These are phyloP conservation scores for Apodemus speciosus DNA, from an alignment of 2,113 vertebrate genomes.

Conservation along the genomic window DNA sequence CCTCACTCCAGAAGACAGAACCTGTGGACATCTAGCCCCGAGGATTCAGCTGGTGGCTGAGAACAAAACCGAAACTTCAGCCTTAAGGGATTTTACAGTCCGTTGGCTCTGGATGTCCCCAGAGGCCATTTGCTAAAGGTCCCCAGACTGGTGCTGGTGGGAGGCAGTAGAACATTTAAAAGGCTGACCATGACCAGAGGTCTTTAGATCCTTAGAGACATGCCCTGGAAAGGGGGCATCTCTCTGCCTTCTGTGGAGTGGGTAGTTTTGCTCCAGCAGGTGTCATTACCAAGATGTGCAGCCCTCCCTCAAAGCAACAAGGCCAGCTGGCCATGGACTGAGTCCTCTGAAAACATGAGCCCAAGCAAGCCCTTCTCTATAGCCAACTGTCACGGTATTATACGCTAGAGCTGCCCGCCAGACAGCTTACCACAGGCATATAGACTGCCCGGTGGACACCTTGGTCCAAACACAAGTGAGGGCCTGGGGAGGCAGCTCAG, in stretches of 20 bases:
- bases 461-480: not conserved
- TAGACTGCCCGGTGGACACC: not conserved
- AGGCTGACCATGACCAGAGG: not conserved
- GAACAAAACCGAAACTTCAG: not conserved
- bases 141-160: not conserved
- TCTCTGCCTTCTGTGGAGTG: not conserved
- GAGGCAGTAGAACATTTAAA: not conserved
- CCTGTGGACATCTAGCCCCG: rapidly evolving
- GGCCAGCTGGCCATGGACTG: not conserved
- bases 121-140: not conserved
- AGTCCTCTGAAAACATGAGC: not conserved
- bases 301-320: not conserved
- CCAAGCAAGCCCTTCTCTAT: not conserved
- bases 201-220: not conserved
- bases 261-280: not conserved
- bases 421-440: not conserved
- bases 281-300: not conserved
- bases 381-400: not conserved
- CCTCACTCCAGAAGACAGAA: not conserved
- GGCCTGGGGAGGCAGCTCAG: not conserved
- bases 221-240: not conserved
- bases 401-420: not conserved
- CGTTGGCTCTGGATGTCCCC: not conserved
- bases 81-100: not conserved
- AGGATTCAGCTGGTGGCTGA: not conserved